Evolutionary conservation across 2,797 vertebrate genomes (phyloP), one percentile per base, ranked within the genome.

Genomic region (Molothrus ater): DNA sequence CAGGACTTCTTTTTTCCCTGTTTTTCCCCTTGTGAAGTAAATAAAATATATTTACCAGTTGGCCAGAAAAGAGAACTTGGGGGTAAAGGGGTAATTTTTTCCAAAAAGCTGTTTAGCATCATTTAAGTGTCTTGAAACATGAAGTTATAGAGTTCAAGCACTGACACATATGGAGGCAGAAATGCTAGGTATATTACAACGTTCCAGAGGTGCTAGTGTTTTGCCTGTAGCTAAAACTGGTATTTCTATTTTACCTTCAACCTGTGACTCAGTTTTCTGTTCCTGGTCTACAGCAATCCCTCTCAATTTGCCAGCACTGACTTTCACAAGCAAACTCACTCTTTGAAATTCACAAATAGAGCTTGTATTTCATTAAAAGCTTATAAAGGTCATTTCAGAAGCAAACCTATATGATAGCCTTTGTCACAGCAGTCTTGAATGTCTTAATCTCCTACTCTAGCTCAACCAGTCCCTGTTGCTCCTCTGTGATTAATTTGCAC

Each of bases 121-220:
- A 61, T 80, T 92, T 56, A 54, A 80, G 29, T 64, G 4, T 32
- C 31, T 48, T 34, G 24, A 60, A 65, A 60, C 0, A 1, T 22
- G 11, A 89, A 63, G 7, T 80, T 64, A 36, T 9, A 50, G 40
- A 75, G 51, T 65, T 93, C 28, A 65, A 78, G 59, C 31, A 47
- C 36, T 29, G 42, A 48, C 28, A 66, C 1, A 0, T 2, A 28
- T 4, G 8, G 47, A 87, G 31, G 48, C 45, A 50, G 47, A 83
- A 50, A 31, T n/a, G 9, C 32, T 13, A 31, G 8, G 20, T 50
- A 47, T 1, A 2, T 7, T 38, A 34, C 0, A 1, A 43, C 21
- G 11, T 26, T 78, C 31, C 79, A 65, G 40, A 75, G 26, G 36
- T 19, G 29, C 31, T 50, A 19, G 7, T 63, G 61, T 54, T 91